A percentile compares a stretch with the other conserved stretches of the same genome.
Evolutionary conservation across 2,888 invertebrate genomes (phyloP).

Genomic region (Auanema freiburgensis): DNA sequence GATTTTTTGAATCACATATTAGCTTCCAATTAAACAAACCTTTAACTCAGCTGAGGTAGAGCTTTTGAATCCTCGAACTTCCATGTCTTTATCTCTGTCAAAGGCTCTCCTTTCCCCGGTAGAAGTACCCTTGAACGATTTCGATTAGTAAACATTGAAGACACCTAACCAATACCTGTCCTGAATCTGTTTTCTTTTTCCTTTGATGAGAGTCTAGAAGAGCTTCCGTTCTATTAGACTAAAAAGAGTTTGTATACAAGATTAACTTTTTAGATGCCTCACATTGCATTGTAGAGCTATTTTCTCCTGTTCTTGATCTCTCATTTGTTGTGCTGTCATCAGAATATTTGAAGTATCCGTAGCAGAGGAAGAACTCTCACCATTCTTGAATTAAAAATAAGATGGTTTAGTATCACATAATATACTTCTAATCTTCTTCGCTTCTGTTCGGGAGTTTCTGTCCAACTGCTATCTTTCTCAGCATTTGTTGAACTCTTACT

Average conservation of each 20-base stretch:
- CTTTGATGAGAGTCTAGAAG: conserved; percentile 30
- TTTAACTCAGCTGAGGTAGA: conserved; percentile 18
- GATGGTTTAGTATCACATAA: background rate
- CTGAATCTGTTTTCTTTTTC: conserved; percentile 19
- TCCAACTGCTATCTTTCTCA: conserved; percentile 19
- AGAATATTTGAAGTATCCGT: conserved; percentile 16
- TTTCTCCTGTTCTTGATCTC: conserved; percentile 18
- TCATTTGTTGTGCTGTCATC: conserved; percentile 12
- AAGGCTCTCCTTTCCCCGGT: conserved; percentile 16
- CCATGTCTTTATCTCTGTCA: conserved; percentile 51
- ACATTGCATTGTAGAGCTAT: conserved; percentile 18
- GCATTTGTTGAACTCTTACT: conserved; percentile 16
- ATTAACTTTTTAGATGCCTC: too few species aligned
- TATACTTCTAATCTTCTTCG: conserved; percentile 21
- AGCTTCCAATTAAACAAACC: background rate
- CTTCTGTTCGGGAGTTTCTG: conserved; percentile 19
- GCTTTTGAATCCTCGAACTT: conserved; percentile 37
- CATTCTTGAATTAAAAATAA: conserved; percentile 3
- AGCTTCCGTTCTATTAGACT: conserved; percentile 25
- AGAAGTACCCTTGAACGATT: background rate
- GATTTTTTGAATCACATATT: background rate
- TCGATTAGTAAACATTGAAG: background rate
- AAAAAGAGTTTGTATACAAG: too few species aligned
- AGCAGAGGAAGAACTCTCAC: background rate
- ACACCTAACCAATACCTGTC: background rate